Evolutionary conservation across 2,888 invertebrate species (phyloP).

Genomic region (Lepidochrysops patricia): DNA sequence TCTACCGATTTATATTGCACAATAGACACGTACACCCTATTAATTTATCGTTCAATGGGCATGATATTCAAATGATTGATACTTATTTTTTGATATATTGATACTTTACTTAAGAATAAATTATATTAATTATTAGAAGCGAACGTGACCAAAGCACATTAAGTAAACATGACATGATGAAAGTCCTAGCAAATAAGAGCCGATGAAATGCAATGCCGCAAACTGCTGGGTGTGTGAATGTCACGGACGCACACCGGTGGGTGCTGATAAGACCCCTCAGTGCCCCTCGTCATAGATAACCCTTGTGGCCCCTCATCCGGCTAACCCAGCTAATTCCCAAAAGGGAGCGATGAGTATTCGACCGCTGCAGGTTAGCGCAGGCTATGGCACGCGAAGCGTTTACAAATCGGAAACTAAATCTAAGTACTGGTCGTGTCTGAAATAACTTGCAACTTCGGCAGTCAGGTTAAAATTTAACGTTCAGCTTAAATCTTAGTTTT

Average conservation of each 20-base stretch:
- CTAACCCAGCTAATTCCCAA: conserved; percentile 16
- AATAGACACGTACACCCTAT: too few relatives aligned
- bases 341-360: conserved; percentile 15
- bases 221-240: conserved; percentile 50
- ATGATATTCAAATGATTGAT: too few relatives aligned
- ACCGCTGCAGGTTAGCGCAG: background rate
- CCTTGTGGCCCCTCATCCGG: conserved; percentile 24
- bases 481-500: background rate
- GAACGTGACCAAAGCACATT: background rate
- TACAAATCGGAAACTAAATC: background rate
- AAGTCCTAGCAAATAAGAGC: conserved; percentile 3
- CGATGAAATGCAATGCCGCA: conserved; percentile 17
- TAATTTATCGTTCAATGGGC: too few relatives aligned
- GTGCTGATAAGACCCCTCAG: background rate
- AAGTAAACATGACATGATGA: background rate
- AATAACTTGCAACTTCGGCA: background rate
- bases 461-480: background rate
- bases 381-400: background rate
- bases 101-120: too few relatives aligned
- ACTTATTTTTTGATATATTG: too few relatives aligned
- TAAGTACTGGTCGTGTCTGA: background rate
- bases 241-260: conserved; percentile 41
- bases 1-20: too few relatives aligned
- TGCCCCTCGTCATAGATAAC: conserved; percentile 35
- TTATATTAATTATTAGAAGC: background rate